These are phyloP conservation scores for Protonemura montana DNA, from an alignment of 2,888 invertebrate species.

Conservation along the genomic window DNA sequence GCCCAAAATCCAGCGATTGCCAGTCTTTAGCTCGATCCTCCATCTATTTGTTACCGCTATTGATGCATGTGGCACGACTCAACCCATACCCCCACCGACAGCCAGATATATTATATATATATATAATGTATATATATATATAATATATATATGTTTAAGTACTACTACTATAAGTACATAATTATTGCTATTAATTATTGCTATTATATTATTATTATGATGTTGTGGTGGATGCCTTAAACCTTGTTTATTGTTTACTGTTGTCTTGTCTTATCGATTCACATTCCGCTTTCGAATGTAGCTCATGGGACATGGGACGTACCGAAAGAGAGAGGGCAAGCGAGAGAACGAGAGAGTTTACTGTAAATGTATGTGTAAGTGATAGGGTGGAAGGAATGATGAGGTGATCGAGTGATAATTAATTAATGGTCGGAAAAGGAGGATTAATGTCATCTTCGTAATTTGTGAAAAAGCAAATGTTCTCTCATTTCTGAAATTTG, in stretches of 20 bases:
- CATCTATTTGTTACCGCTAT: not conserved
- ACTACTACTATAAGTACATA: too few relatives aligned
- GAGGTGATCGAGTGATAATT: not conserved
- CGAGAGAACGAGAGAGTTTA: too few relatives aligned
- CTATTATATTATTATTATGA: not conserved
- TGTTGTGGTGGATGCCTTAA: not conserved
- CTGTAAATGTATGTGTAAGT: not conserved
- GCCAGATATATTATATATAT: not conserved
- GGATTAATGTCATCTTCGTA: not conserved
- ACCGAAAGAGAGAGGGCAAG: too few relatives aligned
- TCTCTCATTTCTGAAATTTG: not conserved
- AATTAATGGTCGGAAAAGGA: not conserved
- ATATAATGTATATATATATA: too few relatives aligned
- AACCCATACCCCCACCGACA: not conserved
- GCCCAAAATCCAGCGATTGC: not conserved
- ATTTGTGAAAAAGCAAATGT: not conserved
- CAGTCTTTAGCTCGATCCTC: not conserved
- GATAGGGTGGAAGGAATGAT: not conserved
- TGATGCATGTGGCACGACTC: not conserved
- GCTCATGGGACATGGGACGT: not conserved
- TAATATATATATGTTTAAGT: too few relatives aligned
- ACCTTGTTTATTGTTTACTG: slow-evolving; percentile 1
- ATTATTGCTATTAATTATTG: not conserved
- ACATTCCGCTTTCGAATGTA: not conserved
- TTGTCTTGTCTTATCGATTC: not conserved